Conservation (phyloP, 2,888 invertebrate genomes). For the Caenorhabditis sp. region DNA sequence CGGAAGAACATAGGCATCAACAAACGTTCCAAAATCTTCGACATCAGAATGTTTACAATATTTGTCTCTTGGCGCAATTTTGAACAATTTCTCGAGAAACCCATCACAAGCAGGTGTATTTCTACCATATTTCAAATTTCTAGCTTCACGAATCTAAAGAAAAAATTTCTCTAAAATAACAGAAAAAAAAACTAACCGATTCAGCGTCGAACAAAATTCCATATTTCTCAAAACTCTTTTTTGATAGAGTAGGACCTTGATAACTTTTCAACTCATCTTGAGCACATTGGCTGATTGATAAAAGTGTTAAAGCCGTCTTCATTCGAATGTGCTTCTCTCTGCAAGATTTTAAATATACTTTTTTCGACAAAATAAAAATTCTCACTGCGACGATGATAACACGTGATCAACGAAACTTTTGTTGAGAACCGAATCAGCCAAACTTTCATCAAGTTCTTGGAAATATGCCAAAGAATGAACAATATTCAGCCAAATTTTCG, state of each 20-base stretch:
- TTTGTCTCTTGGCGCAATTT: slow-evolving; percentile 29
- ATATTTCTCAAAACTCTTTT: slow-evolving; percentile 11
- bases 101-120: slow-evolving; percentile 7
- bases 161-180: neutral
- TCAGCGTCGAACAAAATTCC: slow-evolving; percentile 26
- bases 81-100: slow-evolving; percentile 23
- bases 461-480: slow-evolving; percentile 32
- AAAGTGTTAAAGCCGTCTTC: slow-evolving; percentile 19
- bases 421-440: slow-evolving; percentile 34
- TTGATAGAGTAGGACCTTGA: slow-evolving; percentile 22
- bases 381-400: slow-evolving; percentile 13
- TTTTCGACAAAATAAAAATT: no score
- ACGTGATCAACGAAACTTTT: slow-evolving; percentile 27
- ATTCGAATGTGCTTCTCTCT: slow-evolving; percentile 27
- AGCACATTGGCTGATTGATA: slow-evolving; percentile 23
- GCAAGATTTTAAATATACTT: slow-evolving; percentile 6
- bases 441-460: slow-evolving; percentile 22
- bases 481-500: slow-evolving; percentile 22
- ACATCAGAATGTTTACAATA: slow-evolving; percentile 23
- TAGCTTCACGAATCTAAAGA: slow-evolving; percentile 10
- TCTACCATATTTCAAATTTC: slow-evolving; percentile 23
- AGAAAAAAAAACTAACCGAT: slow-evolving; percentile 4
- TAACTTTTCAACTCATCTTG: slow-evolving; percentile 15
- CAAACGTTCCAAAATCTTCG: slow-evolving; percentile 33
- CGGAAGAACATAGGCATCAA: slow-evolving; percentile 38